Conservation (phyloP, 2,888 invertebrate species). For the Cheilosia vulpina region DNA sequence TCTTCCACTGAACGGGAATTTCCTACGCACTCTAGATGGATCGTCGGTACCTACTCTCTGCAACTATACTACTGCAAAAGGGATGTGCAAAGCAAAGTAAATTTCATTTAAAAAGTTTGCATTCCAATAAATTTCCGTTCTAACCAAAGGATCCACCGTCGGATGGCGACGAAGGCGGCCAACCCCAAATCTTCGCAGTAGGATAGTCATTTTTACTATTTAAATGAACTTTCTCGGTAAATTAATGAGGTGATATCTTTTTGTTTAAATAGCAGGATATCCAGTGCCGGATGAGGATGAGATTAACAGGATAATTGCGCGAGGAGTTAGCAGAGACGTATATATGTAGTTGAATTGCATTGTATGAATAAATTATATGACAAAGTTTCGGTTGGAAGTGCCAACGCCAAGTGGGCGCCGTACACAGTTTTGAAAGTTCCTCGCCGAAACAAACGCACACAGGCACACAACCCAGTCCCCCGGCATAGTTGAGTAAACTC, state of each 20-base stretch:
- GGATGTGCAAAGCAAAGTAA: slow-evolving; percentile 65
- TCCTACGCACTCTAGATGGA: slow-evolving; percentile 20
- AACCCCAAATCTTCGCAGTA: slow-evolving; percentile 10
- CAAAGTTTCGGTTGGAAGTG: slow-evolving; percentile 28
- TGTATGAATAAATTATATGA: slow-evolving; percentile 70
- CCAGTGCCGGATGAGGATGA: slow-evolving; percentile 27
- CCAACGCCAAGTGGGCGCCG: not conserved
- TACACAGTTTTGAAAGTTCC: not conserved
- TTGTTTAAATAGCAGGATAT: slow-evolving; percentile 72
- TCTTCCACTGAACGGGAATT: slow-evolving; percentile 5
- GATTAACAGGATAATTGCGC: slow-evolving; percentile 71
- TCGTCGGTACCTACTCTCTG: not conserved
- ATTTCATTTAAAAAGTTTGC: slow-evolving; percentile 74
- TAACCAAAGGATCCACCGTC: slow-evolving; percentile 27
- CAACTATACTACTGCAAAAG: slow-evolving; percentile 31
- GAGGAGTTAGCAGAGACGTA: slow-evolving; percentile 61
- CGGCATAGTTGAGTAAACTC: slow-evolving; percentile 54
- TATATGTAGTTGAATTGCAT: slow-evolving; percentile 43
- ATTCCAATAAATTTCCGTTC: slow-evolving; percentile 70
- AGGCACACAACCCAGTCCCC: not conserved
- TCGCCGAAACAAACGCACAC: not conserved
- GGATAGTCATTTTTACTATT: slow-evolving; percentile 64
- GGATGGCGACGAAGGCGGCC: not conserved
- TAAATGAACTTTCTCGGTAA: slow-evolving; percentile 75
- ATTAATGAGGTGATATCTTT: slow-evolving; percentile 79